These are phyloP conservation scores for Temnothorax longispinosus DNA, from an alignment of 1,140 invertebrate species.

Conservation along the genomic window DNA sequence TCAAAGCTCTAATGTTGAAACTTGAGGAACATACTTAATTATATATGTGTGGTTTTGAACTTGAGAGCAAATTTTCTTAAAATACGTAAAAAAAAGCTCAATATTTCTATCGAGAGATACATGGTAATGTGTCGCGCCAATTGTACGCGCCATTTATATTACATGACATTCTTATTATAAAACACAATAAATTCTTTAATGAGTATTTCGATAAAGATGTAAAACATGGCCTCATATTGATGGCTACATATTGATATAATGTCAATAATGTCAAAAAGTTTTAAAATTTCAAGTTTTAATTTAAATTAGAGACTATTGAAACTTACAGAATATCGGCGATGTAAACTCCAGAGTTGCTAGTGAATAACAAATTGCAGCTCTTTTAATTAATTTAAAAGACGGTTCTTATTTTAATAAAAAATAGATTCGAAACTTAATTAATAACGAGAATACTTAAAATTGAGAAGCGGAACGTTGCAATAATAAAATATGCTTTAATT, in stretches of 20 bases:
- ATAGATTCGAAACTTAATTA: background rate
- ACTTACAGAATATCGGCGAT: background rate
- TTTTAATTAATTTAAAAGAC: constrained; percentile 12
- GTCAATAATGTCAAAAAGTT: constrained; percentile 39
- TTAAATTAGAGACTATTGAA: constrained; percentile 3
- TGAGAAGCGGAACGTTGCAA: background rate
- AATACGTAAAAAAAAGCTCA: background rate
- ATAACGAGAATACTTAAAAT: background rate
- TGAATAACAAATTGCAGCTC: background rate
- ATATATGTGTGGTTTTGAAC: background rate
- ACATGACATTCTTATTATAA: background rate
- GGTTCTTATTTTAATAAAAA: background rate
- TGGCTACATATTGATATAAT: background rate
- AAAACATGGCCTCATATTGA: background rate
- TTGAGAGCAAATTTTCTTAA: background rate
- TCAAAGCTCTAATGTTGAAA: background rate
- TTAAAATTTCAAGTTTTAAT: background rate
- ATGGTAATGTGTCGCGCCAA: too few relatives aligned
- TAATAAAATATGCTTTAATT: background rate
- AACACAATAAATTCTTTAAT: background rate
- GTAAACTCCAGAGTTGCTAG: background rate
- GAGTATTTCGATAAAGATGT: background rate
- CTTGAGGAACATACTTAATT: background rate
- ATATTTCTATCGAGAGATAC: too few relatives aligned
- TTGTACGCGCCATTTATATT: too few relatives aligned